Evolutionary conservation across 2,888 invertebrate genomes (phyloP), one percentile per base, ranked within the genome.

Genomic region (Stenodema calcarata): DNA sequence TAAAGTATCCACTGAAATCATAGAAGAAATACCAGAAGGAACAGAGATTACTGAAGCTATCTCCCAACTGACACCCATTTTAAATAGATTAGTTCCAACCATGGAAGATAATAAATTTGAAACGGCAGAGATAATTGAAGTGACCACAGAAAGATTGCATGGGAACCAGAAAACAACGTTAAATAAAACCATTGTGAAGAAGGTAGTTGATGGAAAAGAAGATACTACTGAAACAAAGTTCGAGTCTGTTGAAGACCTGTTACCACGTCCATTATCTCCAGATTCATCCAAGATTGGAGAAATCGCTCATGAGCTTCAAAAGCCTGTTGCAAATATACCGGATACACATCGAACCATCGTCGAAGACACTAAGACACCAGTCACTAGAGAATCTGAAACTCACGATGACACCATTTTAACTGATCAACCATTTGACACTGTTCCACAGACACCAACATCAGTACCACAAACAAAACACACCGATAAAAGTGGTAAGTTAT

Each of bases 1-100:
- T 42, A 54, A 42, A 42, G 91, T 90, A 1, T 90, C 90, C 81
- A 90, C 91, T 87, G 89, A 90, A 89, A 88, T 88, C 0, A 87
- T 88, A 7, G 42, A 88, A n/a, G 88, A 88, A 80, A 83, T 88
- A 14, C 86, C 88, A 35, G 23, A 42, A 18, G 81, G 75, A 69
- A 76, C 80, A 18, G 84, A 81, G 23, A 50, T 84, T 78, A 82
- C 80, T 18, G 85, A 88, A 23, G 86, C 73, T 11, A 44, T 76
- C 18, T 9, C 73, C 6, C 87, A 88, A 47, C 80, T 88, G 0
- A 12, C 35, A 9, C 69, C 81, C 0, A 47, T 35, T 23, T 1
- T 84, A 0, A 35, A 83, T 6, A 69, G 76, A 28, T 42, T 50
- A 54, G 44, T 30, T 75, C 85, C 85, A 28, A 73, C 81, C 11